A percentile compares a stretch with the other conserved stretches of the same genome.
Evolutionary conservation across 2,888 invertebrate genomes (phyloP).

Genomic region (Junonia oenone): DNA sequence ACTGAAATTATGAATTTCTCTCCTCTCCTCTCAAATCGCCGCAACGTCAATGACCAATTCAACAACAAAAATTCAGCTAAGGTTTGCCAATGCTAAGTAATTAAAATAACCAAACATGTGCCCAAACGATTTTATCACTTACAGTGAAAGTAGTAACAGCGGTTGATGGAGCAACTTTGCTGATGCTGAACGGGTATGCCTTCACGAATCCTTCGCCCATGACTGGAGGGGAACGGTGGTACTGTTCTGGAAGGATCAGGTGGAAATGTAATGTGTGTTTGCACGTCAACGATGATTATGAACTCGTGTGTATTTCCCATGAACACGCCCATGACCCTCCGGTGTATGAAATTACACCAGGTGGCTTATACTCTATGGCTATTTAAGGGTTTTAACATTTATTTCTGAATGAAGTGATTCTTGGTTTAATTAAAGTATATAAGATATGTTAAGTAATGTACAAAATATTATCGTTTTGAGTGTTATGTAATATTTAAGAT

Average conservation of each 20-base stretch:
- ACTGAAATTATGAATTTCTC: no score
- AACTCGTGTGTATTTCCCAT: constrained; percentile 61
- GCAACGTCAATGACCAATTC: no score
- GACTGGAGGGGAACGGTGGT: constrained; percentile 66
- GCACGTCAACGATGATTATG: constrained; percentile 70
- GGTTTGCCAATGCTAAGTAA: no score
- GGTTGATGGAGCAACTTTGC: constrained; percentile 62
- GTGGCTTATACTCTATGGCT: constrained; percentile 49
- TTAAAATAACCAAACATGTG: no score
- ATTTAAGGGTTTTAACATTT: not conserved
- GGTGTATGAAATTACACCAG: constrained; percentile 52
- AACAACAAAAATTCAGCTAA: no score
- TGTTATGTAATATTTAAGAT: no score
- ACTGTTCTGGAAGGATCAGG: constrained; percentile 58
- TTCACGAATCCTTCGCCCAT: constrained; percentile 67
- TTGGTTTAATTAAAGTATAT: not conserved
- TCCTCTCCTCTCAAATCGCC: no score
- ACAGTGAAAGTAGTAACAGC: constrained; percentile 70
- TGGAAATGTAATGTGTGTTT: constrained; percentile 65
- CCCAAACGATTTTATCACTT: no score
- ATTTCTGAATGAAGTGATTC: not conserved
- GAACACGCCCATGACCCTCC: constrained; percentile 62
- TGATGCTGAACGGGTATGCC: constrained; percentile 66
- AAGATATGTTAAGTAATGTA: not conserved
- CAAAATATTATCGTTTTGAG: no score